Evolutionary conservation across 1,140 invertebrate species (phyloP).

Genomic region (Charaxes varanes): DNA sequence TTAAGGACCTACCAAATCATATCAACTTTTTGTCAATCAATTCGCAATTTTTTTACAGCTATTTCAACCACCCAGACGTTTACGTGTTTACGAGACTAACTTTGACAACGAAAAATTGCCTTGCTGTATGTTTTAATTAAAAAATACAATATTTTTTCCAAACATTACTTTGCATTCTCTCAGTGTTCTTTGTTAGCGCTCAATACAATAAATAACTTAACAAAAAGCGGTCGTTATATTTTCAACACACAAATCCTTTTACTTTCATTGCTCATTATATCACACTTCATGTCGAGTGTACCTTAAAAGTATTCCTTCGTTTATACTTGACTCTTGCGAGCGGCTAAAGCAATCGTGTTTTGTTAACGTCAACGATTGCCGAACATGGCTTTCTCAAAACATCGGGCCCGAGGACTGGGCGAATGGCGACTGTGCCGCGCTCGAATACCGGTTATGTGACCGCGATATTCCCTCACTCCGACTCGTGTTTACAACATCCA

Average conservation of each 20-base stretch:
- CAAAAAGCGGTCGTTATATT: constrained; percentile 10
- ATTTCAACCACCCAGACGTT: no score
- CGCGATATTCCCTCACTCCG: constrained; percentile 56
- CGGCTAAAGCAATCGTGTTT: constrained; percentile 54
- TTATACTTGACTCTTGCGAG: constrained; percentile 32
- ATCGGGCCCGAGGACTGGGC: constrained; percentile 47
- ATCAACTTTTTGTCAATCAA: no score
- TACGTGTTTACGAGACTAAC: no score
- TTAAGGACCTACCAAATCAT: no score
- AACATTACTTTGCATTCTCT: no score
- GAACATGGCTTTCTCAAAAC: constrained; percentile 69
- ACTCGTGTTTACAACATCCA: constrained; percentile 20
- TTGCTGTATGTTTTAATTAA: no score
- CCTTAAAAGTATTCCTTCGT: constrained; percentile 35
- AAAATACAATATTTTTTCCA: no score
- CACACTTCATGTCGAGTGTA: constrained; percentile 10
- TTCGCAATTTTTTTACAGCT: no score
- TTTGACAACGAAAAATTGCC: no score
- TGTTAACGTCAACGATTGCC: constrained; percentile 56
- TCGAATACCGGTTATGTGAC: constrained; percentile 71
- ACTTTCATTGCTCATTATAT: constrained; percentile 25
- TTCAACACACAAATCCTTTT: constrained; percentile 20
- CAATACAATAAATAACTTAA: no score
- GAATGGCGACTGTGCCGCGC: constrained; percentile 50
- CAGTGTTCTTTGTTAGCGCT: no score